Conservation (phyloP, 2,888 invertebrate species). For the Xestoiulus laeticollis region DNA sequence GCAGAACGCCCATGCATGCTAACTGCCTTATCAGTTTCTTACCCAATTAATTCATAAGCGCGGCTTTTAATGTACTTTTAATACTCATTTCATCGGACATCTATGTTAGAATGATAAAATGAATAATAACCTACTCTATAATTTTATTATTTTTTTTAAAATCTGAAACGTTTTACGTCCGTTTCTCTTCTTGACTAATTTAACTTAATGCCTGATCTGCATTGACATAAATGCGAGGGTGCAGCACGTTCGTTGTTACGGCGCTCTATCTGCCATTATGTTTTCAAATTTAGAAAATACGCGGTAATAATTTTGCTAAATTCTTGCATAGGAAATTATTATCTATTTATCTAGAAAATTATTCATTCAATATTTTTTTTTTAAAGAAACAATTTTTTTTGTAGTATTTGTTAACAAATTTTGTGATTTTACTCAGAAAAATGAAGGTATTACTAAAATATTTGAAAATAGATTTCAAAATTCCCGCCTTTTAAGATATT, state of each 20-base stretch:
- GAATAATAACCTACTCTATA: not conserved
- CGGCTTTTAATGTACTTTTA: not conserved
- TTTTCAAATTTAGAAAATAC: not conserved
- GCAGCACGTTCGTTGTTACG: not conserved
- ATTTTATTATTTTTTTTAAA: not conserved
- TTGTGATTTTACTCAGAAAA: too few relatives aligned
- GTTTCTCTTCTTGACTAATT: not conserved
- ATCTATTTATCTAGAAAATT: too few relatives aligned
- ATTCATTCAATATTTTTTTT: too few relatives aligned
- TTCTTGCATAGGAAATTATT: too few relatives aligned
- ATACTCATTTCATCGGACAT: not conserved
- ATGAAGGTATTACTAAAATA: too few relatives aligned
- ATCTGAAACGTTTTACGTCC: not conserved
- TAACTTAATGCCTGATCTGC: not conserved
- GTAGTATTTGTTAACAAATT: too few relatives aligned
- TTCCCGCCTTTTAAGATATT: not conserved
- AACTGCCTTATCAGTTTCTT: not conserved
- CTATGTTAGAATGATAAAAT: not conserved
- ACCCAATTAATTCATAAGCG: not conserved
- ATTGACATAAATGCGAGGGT: slow-evolving; percentile 22
- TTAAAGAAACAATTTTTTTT: too few relatives aligned
- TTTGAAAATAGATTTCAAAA: not conserved
- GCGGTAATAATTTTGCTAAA: not conserved
- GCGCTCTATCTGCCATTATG: not conserved
- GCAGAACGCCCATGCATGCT: slow-evolving; percentile 6